Conservation (phyloP, 1,140 invertebrate genomes). For the Drosophila aff. region DNA sequence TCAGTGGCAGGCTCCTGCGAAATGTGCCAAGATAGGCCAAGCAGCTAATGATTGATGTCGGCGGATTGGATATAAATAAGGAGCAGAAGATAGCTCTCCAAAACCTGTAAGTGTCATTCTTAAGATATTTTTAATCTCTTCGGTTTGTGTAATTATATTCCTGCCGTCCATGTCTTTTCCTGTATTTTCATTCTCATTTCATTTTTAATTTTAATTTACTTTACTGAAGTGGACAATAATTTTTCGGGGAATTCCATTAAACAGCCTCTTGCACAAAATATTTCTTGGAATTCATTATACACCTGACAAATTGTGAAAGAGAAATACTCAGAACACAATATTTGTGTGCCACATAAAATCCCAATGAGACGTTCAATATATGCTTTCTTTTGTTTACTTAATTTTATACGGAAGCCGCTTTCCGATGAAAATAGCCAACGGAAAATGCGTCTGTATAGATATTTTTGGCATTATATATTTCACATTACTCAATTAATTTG, state of each 20-base stretch:
- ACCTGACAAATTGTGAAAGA: slow-evolving; percentile 52
- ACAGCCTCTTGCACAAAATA: slow-evolving; percentile 11
- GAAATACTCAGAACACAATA: slow-evolving; percentile 43
- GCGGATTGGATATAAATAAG: slow-evolving; percentile 8
- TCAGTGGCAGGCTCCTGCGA: not conserved
- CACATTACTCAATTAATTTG: slow-evolving; percentile 49
- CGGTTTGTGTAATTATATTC: no score
- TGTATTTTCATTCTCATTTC: not conserved
- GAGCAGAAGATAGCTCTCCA: not conserved
- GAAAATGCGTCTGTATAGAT: slow-evolving; percentile 19
- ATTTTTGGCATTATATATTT: slow-evolving; percentile 45
- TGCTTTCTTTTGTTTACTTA: slow-evolving; percentile 23
- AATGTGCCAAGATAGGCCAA: slow-evolving; percentile 24
- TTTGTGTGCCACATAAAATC: slow-evolving; percentile 9
- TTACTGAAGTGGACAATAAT: slow-evolving; percentile 13
- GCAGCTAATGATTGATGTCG: slow-evolving; percentile 26
- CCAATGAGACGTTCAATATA: slow-evolving; percentile 14
- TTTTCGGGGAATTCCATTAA: slow-evolving; percentile 39
- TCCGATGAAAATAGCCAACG: slow-evolving; percentile 41
- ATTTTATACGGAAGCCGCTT: slow-evolving; percentile 34
- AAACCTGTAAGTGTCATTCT: not conserved
- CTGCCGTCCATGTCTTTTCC: no score
- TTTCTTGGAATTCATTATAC: slow-evolving; percentile 39
- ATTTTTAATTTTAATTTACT: not conserved
- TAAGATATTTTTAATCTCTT: not conserved